Evolutionary conservation across 2,113 vertebrate genomes (phyloP).

Genomic region (Dolichotis patagonum): DNA sequence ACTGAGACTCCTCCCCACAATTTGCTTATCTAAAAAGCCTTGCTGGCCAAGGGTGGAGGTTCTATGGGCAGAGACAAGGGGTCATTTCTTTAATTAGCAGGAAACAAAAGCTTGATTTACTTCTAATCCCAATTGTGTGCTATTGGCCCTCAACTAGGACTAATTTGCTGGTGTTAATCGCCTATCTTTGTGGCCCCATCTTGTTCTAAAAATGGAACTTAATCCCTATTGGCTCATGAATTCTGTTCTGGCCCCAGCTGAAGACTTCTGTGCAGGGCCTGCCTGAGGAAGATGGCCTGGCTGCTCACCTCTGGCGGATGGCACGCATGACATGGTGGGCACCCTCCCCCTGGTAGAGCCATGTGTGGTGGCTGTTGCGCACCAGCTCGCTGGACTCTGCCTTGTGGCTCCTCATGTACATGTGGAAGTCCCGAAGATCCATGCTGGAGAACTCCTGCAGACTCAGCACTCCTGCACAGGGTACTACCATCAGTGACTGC

Average conservation of each 20-base stretch:
- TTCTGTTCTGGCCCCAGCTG: not conserved
- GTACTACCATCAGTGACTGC: not conserved
- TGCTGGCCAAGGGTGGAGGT: not conserved
- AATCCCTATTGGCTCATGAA: constrained; percentile 12
- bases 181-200: not conserved
- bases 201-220: constrained; percentile 8
- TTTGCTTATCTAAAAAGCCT: not conserved
- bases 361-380: constrained; percentile 94
- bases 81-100: constrained; percentile 44
- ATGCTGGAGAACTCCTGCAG: constrained; percentile 93
- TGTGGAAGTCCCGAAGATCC: constrained; percentile 92
- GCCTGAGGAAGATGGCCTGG: not conserved
- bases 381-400: constrained; percentile 89
- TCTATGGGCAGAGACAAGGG: not conserved
- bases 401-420: constrained; percentile 87
- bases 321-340: constrained; percentile 93
- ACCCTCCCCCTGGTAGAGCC: constrained; percentile 94
- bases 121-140: not conserved
- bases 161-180: constrained; percentile 30
- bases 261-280: not conserved
- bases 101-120: constrained; percentile 22
- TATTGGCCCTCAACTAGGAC: constrained; percentile 21
- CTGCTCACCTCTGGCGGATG: constrained; percentile 93
- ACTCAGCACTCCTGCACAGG: constrained; percentile 90
- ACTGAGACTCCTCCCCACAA: not conserved